Percentiles rank a stretch among this genome's conserved stretches.
Conservation (phyloP, 2,113 vertebrate species). For the Eurystomus gularis region DNA sequence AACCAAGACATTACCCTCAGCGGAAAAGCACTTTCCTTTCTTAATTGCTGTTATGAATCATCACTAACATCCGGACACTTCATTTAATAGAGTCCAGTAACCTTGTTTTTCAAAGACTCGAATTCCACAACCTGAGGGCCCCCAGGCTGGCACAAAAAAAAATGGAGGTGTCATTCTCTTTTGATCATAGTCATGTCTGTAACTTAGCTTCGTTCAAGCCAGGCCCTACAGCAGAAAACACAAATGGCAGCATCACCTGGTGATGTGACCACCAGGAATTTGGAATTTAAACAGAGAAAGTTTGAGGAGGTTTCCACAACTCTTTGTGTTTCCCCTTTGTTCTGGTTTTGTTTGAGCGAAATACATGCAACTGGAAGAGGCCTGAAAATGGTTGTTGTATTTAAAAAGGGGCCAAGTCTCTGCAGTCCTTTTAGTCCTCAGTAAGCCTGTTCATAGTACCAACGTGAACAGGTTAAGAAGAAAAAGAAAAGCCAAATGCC, state of each 20-base stretch:
- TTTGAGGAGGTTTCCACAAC: constrained; percentile 7
- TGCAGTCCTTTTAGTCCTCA: not conserved
- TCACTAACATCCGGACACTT: not conserved
- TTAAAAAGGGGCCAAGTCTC: not conserved
- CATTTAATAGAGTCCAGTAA: constrained; percentile 31
- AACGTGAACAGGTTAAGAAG: not conserved
- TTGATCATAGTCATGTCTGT: not conserved
- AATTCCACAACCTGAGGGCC: not conserved
- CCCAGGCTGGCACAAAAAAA: not conserved
- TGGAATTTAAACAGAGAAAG: not conserved
- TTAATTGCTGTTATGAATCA: constrained; percentile 63
- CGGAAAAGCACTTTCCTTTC: constrained; percentile 49
- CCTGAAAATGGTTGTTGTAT: not conserved
- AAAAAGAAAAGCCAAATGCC: not conserved
- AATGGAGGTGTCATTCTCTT: not conserved
- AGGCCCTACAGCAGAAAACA: not conserved
- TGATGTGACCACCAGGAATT: not conserved
- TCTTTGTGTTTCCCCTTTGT: not conserved
- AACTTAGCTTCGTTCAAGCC: not conserved
- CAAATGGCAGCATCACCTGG: constrained; percentile 26
- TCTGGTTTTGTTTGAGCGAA: not conserved
- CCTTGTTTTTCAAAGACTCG: not conserved
- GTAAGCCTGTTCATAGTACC: not conserved
- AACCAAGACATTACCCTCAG: not conserved
- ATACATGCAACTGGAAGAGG: not conserved